A percentile compares a stretch with the other conserved stretches of the same genome.
Evolutionary conservation across 2,888 invertebrate genomes (phyloP).

Genomic region (Nomada fucata): DNA sequence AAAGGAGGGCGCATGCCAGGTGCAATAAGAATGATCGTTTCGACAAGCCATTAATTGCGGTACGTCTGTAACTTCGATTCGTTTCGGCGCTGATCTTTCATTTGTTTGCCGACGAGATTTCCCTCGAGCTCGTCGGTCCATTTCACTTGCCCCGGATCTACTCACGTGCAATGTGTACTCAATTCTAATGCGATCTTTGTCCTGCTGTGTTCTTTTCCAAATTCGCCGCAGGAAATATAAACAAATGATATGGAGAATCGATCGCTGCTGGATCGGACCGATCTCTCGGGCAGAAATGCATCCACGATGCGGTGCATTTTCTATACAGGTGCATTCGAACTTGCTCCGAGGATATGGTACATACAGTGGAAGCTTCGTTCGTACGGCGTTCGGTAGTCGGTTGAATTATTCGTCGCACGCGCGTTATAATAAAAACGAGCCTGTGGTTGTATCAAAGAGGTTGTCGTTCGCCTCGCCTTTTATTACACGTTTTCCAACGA

Average conservation of each 20-base stretch:
- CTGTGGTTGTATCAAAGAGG: background rate
- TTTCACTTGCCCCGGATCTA: constrained; percentile 12
- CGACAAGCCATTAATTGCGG: constrained; percentile 38
- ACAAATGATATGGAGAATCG: background rate
- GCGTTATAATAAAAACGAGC: constrained; percentile 14
- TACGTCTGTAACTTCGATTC: constrained; percentile 21
- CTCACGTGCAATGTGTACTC: constrained; percentile 19
- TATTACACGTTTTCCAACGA: background rate
- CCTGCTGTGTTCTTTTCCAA: too few relatives aligned
- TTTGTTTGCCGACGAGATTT: background rate
- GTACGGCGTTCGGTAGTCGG: constrained; percentile 37
- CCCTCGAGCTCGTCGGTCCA: background rate
- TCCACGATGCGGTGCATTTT: constrained; percentile 38
- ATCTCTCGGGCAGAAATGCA: constrained; percentile 11
- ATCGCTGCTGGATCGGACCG: background rate
- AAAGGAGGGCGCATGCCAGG: constrained; percentile 41
- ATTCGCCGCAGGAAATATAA: background rate
- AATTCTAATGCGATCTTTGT: background rate
- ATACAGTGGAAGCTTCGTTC: constrained; percentile 47
- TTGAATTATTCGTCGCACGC: background rate
- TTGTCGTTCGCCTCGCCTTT: too few relatives aligned
- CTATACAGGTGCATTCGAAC: constrained; percentile 27
- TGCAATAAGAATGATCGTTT: constrained; percentile 47
- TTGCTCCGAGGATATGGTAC: constrained; percentile 33
- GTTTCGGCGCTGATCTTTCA: constrained; percentile 8